Evolutionary conservation across 2,888 invertebrate species (phyloP).

Genomic region (Ennomos erosarius): DNA sequence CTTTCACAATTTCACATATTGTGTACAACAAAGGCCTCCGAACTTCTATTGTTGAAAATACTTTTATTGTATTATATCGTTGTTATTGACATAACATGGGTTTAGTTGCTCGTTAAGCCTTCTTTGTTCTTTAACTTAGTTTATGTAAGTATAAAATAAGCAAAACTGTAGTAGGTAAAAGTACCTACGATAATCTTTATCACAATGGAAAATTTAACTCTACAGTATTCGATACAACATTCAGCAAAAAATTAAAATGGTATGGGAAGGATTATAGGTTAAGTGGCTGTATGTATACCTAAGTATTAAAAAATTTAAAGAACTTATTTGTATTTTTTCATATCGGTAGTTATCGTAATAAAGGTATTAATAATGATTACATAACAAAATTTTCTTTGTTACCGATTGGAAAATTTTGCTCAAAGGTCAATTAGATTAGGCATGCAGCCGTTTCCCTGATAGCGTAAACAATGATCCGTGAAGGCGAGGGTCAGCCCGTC

Average conservation of each 20-base stretch:
- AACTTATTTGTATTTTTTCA: too few species aligned
- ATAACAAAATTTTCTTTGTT: conserved; percentile 26
- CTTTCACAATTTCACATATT: conserved; percentile 15
- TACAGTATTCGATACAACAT: too few species aligned
- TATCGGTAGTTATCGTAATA: too few species aligned
- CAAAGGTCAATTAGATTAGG: conserved; percentile 41
- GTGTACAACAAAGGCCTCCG: conserved; percentile 14
- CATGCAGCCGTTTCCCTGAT: conserved; percentile 45
- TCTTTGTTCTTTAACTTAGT: conserved; percentile 18
- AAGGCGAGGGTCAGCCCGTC: conserved; percentile 30
- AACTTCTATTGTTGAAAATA: conserved; percentile 18
- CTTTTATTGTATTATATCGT: conserved; percentile 29
- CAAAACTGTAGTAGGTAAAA: too few species aligned
- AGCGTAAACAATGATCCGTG: conserved; percentile 46
- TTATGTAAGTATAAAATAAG: too few species aligned
- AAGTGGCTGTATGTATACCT: too few species aligned
- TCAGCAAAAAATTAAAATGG: too few species aligned
- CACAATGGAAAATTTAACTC: too few species aligned
- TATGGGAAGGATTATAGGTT: too few species aligned
- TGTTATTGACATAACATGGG: conserved; percentile 7
- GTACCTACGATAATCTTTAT: too few species aligned
- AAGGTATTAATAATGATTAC: too few species aligned
- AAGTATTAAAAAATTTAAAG: too few species aligned
- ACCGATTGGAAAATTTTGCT: conserved; percentile 53
- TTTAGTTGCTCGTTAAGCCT: conserved; percentile 27